These are phyloP conservation scores for Siniperca scherzeri DNA, from an alignment of 2,797 vertebrate genomes.

Conservation along the genomic window DNA sequence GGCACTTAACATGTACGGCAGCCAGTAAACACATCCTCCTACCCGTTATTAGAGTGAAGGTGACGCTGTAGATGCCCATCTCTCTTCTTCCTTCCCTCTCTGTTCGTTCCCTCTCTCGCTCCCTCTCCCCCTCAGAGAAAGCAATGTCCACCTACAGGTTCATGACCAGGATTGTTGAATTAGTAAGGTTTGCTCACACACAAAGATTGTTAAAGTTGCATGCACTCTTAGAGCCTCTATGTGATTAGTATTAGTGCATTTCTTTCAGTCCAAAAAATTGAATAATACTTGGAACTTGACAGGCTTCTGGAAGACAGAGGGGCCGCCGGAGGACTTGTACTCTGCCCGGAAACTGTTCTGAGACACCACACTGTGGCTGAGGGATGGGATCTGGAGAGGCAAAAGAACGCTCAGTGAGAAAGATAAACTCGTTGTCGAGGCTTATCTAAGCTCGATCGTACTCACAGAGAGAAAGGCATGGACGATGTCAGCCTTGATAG, in stretches of 20 bases:
- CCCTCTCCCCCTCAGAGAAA: conserved; percentile 90
- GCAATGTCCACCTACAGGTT: conserved; percentile 89
- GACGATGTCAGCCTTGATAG: conserved; percentile 96
- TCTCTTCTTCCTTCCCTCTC: conserved; percentile 86
- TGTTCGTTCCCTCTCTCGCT: conserved; percentile 79
- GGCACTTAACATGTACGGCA: not conserved
- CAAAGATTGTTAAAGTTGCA: too few species aligned
- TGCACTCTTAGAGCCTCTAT: not conserved
- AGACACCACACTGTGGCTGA: conserved; percentile 95
- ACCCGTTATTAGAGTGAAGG: conserved; percentile 93
- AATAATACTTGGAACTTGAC: conserved; percentile 90
- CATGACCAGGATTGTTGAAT: not conserved
- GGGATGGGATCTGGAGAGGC: conserved; percentile 89
- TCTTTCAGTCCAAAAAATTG: not conserved
- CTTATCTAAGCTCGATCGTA: not conserved
- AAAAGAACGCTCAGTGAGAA: not conserved
- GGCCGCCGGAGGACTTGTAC: conserved; percentile 92
- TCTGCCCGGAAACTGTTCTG: conserved; percentile 96
- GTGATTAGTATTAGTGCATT: not conserved
- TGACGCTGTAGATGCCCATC: conserved; percentile 93
- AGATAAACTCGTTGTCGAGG: not conserved
- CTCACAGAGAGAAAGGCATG: conserved; percentile 95
- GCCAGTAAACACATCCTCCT: not conserved
- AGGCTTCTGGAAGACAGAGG: conserved; percentile 96
- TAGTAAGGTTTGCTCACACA: not conserved